phyloP scores from a whole-genome alignment of 2,797 vertebrate genomes.

The Fistularia tabacaria region DNA sequence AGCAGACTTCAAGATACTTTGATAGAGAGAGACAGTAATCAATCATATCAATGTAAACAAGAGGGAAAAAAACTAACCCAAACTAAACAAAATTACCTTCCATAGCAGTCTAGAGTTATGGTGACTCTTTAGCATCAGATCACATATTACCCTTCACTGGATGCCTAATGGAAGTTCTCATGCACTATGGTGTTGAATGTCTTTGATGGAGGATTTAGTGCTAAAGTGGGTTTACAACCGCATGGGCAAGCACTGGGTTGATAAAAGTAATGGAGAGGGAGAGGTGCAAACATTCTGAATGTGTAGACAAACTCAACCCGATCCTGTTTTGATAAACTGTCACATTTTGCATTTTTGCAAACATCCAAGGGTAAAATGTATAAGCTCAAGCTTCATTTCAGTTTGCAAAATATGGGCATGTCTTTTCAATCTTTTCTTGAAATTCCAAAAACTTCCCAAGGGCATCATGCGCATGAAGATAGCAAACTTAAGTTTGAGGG shows the following conservation, averaged over 20 bases:
- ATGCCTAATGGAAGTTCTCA: conserved; percentile 40
- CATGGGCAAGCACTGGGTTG: conserved; percentile 53
- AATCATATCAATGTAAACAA: conserved; percentile 6
- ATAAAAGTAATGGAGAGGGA: conserved; percentile 56
- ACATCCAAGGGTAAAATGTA: conserved; percentile 66
- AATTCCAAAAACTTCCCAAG: too few relatives aligned
- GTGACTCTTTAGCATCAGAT: conserved; percentile 34
- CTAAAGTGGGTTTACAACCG: conserved; percentile 60
- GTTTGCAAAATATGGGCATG: conserved; percentile 31
- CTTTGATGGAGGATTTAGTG: conserved; percentile 70
- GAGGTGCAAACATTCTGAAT: conserved; percentile 75
- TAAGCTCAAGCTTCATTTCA: conserved; percentile 57
- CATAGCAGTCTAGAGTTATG: conserved; percentile 21
- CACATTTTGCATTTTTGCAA: conserved; percentile 40
- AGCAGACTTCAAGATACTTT: too few relatives aligned
- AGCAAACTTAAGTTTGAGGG: too few relatives aligned
- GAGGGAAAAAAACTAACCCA: too few relatives aligned
- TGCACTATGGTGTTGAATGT: conserved; percentile 48
- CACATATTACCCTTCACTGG: conserved; percentile 34
- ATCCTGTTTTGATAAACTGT: conserved; percentile 83
- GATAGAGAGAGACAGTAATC: too few relatives aligned
- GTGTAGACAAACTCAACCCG: conserved; percentile 84
- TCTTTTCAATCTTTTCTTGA: too few relatives aligned
- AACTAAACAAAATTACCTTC: conserved; percentile 20
- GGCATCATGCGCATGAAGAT: not conserved